phyloP scores from a whole-genome alignment of 2,888 invertebrate genomes.

The Cloeon dipterum region DNA sequence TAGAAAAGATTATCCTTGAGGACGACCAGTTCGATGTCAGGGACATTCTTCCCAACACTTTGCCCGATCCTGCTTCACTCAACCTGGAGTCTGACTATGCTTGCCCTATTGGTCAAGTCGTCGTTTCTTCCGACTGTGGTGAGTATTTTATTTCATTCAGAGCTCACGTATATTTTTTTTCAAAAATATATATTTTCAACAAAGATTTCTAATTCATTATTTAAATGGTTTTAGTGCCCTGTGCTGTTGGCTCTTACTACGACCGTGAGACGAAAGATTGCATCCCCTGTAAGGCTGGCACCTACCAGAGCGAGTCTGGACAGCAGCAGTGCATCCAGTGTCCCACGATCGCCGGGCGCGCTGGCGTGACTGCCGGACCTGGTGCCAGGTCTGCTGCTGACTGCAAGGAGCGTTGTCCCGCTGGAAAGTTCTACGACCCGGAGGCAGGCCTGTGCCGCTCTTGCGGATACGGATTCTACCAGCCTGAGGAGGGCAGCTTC shows the following conservation, averaged over 20 bases:
- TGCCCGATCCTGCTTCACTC: constrained; percentile 78
- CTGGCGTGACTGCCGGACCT: constrained; percentile 66
- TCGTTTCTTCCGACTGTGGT: constrained; percentile 84
- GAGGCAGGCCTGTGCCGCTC: constrained; percentile 69
- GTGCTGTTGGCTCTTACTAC: constrained; percentile 75
- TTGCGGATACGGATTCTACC: constrained; percentile 88
- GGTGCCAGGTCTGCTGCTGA: constrained; percentile 74
- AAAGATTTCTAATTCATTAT: neutral
- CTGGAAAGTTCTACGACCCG: constrained; percentile 84
- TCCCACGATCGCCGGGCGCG: constrained; percentile 70
- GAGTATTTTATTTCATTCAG: too few species aligned
- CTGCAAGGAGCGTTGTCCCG: constrained; percentile 82
- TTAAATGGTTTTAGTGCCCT: constrained; percentile 40
- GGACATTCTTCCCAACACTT: constrained; percentile 80
- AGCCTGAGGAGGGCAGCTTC: constrained; percentile 76
- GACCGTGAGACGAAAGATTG: constrained; percentile 54
- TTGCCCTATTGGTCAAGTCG: constrained; percentile 82
- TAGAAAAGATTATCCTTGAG: constrained; percentile 78
- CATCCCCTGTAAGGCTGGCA: constrained; percentile 63
- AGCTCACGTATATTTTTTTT: neutral
- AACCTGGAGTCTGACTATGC: constrained; percentile 74
- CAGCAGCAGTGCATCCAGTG: constrained; percentile 75
- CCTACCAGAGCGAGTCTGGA: constrained; percentile 83
- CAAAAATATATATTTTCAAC: too few species aligned
- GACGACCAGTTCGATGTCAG: constrained; percentile 86